Conservation (phyloP, 2,113 vertebrate genomes). For the Bubo blakistoni region DNA sequence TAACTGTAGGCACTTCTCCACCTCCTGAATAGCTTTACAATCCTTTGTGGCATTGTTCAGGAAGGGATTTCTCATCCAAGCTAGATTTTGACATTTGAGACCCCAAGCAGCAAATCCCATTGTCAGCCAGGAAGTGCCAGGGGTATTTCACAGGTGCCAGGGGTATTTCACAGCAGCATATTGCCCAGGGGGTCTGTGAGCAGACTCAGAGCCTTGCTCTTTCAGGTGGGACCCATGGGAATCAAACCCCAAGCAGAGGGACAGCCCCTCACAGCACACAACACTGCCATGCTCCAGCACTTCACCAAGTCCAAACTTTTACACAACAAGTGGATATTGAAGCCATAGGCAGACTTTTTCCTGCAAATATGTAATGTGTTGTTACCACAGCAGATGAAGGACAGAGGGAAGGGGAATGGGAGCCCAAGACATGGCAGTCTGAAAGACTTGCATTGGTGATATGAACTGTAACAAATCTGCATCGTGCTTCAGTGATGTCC, state of each 20-base stretch:
- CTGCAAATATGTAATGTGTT: neutral
- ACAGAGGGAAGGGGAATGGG: neutral
- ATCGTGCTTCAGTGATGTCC: neutral
- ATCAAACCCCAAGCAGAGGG: neutral
- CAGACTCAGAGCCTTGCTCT: fast-evolving
- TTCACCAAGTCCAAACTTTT: neutral
- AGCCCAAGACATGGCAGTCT: neutral
- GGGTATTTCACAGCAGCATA: fast-evolving
- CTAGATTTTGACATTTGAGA: neutral
- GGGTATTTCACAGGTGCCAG: neutral
- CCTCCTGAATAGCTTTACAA: neutral
- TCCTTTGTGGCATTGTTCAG: neutral
- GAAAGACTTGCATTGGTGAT: neutral
- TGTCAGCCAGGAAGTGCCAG: neutral
- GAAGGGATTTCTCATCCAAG: neutral
- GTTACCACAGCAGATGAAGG: neutral
- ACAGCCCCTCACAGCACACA: fast-evolving
- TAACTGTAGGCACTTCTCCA: neutral
- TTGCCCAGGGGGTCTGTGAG: fast-evolving
- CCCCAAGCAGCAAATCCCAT: neutral
- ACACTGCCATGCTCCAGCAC: fast-evolving
- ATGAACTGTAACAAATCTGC: neutral
- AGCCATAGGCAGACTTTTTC: neutral
- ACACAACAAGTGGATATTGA: neutral
- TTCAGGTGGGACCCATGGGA: fast-evolving